Percentiles rank a stretch among this genome's conserved stretches.
Evolutionary conservation across 2,888 invertebrate genomes (phyloP).

Genomic region (Hydrotaea diabolus): DNA sequence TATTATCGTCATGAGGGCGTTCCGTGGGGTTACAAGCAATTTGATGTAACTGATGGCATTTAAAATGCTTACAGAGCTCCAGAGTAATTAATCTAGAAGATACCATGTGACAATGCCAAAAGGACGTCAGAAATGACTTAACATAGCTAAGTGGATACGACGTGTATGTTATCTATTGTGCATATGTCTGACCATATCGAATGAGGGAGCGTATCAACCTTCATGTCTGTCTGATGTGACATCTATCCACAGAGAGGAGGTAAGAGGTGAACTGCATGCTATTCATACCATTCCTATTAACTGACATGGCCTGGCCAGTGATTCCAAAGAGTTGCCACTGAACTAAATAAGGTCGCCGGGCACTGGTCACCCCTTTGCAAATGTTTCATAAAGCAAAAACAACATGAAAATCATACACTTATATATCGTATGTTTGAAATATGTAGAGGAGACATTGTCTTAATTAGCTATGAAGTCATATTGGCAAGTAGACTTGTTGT

Average conservation of each 20-base stretch:
- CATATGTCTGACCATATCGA: not conserved
- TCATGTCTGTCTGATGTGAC: conserved; percentile 13
- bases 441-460: no score
- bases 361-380: no score
- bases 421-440: no score
- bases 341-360: no score
- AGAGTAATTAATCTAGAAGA: conserved; percentile 53
- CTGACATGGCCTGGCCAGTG: conserved; percentile 13
- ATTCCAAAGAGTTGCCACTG: not conserved
- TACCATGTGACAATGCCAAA: conserved; percentile 59
- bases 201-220: conserved; percentile 1
- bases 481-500: no score
- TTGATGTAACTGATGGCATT: conserved; percentile 50
- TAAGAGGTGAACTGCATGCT: not conserved
- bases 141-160: conserved; percentile 8
- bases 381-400: no score
- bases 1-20: not conserved
- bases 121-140: conserved; percentile 31
- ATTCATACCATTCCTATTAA: conserved; percentile 18
- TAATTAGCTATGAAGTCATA: no score
- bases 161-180: not conserved
- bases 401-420: no score
- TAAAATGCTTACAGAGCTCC: conserved; percentile 47
- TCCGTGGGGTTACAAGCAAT: conserved; percentile 43
- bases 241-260: not conserved